Evolutionary conservation across 2,113 vertebrate species (phyloP).

Genomic region (Hemichromis elongatus): DNA sequence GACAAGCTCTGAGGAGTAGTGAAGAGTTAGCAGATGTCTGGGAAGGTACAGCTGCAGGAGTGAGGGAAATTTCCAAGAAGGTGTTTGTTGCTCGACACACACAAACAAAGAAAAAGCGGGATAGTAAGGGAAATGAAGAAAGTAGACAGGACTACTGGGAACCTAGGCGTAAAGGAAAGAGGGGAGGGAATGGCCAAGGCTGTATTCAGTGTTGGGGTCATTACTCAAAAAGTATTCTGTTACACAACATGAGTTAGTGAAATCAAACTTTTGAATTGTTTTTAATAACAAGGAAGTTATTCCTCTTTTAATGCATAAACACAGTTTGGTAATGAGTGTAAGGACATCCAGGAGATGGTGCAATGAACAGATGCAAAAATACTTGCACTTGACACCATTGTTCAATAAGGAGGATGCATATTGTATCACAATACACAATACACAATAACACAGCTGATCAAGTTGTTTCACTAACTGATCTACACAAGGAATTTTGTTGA

Average conservation of each 20-base stretch:
- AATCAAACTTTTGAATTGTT: not conserved
- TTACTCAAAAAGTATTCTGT: not conserved
- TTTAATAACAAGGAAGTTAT: not conserved
- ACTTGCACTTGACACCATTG: not conserved
- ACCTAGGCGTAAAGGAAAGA: not conserved
- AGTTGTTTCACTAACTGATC: not conserved
- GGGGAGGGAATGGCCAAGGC: not conserved
- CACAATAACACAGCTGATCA: not conserved
- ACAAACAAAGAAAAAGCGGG: not conserved
- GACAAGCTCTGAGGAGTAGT: not conserved
- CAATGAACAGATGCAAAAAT: not conserved
- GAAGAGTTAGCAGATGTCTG: not conserved
- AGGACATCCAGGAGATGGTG: not conserved
- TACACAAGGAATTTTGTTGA: not conserved
- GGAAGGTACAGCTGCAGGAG: not conserved
- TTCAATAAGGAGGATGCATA: not conserved
- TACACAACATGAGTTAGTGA: not conserved
- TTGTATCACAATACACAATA: not conserved
- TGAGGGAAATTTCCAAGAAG: not conserved
- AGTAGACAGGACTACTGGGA: not conserved
- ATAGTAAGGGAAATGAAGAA: not conserved
- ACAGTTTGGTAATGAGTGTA: not conserved
- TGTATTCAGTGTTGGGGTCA: not conserved
- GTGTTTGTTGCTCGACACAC: not conserved
- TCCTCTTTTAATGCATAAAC: not conserved